Evolutionary conservation across 2,888 invertebrate species (phyloP).

Genomic region (Gonocerus acuteangulatus): DNA sequence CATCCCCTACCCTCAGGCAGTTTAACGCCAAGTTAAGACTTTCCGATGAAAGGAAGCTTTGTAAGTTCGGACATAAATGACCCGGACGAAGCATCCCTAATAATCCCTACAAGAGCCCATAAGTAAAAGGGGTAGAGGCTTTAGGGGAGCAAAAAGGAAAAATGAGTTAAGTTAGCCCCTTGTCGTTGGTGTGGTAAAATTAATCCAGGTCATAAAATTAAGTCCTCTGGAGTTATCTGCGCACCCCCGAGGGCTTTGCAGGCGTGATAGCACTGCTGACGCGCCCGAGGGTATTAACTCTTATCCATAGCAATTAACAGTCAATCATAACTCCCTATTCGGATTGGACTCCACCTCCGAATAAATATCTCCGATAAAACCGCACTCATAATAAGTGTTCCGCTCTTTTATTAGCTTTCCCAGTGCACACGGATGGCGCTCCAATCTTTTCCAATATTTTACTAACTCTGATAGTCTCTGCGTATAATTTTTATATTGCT

Average conservation of each 20-base stretch:
- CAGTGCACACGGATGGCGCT: too few relatives aligned
- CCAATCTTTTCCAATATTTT: too few relatives aligned
- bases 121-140: constrained; percentile 3
- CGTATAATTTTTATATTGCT: too few relatives aligned
- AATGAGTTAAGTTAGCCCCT: constrained; percentile 15
- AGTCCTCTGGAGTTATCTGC: constrained; percentile 1
- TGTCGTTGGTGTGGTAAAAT: neutral
- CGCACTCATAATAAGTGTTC: neutral
- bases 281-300: constrained; percentile 11
- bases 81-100: neutral
- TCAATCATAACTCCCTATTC: constrained; percentile 16
- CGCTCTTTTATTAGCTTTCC: too few relatives aligned
- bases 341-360: neutral
- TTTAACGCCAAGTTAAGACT: too few relatives aligned
- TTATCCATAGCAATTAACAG: constrained; percentile 20
- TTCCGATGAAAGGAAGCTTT: neutral
- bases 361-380: constrained; percentile 13
- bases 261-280: neutral
- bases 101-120: constrained; percentile 1
- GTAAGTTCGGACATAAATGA: constrained; percentile 8
- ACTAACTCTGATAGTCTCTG: too few relatives aligned
- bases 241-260: neutral
- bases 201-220: constrained; percentile 23
- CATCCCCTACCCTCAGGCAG: too few relatives aligned
- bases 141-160: constrained; percentile 10